Evolutionary conservation across 1,140 invertebrate species (phyloP), one percentile per base, ranked within the genome.

Genomic region (Centruroides sculpturatus): DNA sequence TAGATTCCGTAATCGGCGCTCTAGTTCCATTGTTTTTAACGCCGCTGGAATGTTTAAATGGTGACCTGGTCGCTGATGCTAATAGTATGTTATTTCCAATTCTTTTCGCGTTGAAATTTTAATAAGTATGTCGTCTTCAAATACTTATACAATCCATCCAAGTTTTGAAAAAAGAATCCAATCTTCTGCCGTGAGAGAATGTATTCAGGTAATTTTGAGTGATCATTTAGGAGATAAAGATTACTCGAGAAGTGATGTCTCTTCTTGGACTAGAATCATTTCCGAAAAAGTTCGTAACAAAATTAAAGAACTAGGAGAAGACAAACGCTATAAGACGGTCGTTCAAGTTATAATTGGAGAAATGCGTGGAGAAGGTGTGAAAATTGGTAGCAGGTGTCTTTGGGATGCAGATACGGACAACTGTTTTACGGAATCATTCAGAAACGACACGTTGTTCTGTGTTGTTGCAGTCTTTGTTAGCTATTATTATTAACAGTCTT

Each of bases 331-430:
- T 35, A 61, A 61, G 49, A 57, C 57, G 8, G 55, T 55, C 3
- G 48, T 61, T 2, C 60, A 61, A 8, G 56, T 61, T 11, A 36
- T 57, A 1, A 57, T 61, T 11, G 60, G 60, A 0, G 55, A 61
- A 12, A 61, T 52, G 55, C 35, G 47, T 11, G 60, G 56, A 5
- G 55, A 61, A 47, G 60, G 60, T 5, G 52, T 61, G 55, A 52
- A 55, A 13, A 49, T 56, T 0, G 35, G 49, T 7, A 35, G 35
- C 8, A 56, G 60, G 0, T 57, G 60, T 23, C 47, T 61, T 23
- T 57, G 55, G 60, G 60, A 61, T 4, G 60, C 56, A 9, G 55
- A 61, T 23, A 57, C 60, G 3, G 60, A 61, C 7, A 50, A 49
- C 1, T 47, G 51, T 34, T 48, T 54, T 8, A 35, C 48, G 3